These are phyloP conservation scores for Podarcis lilfordi DNA, from an alignment of 2,797 vertebrate genomes.

Conservation along the genomic window DNA sequence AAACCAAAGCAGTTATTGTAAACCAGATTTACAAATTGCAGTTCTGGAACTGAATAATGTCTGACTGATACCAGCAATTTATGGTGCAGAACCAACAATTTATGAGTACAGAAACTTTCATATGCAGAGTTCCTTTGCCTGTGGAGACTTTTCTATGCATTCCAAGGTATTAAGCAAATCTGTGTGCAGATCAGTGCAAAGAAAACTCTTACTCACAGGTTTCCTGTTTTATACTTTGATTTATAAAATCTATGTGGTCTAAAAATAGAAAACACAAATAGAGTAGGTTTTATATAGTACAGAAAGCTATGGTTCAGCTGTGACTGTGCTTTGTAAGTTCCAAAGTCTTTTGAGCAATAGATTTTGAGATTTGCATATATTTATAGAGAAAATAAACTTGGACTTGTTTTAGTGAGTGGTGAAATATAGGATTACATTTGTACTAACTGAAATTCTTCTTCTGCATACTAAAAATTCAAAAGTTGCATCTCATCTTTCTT, in stretches of 20 bases:
- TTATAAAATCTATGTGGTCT: not conserved
- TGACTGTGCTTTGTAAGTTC: not conserved
- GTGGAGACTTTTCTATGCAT: not conserved
- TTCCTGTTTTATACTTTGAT: not conserved
- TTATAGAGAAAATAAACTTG: slow-evolving; percentile 7
- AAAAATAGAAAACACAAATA: not conserved
- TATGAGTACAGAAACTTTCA: not conserved
- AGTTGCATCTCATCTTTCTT: slow-evolving; percentile 48
- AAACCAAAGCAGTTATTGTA: not conserved
- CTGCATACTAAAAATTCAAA: slow-evolving; percentile 42
- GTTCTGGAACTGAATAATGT: not conserved
- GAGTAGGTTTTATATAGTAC: not conserved
- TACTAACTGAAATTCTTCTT: slow-evolving; percentile 16
- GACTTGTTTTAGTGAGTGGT: not conserved
- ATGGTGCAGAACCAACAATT: not conserved
- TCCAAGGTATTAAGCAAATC: not conserved
- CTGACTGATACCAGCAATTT: not conserved
- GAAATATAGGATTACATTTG: not conserved
- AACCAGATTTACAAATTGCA: slow-evolving; percentile 18
- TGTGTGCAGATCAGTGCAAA: not conserved
- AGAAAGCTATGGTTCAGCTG: not conserved
- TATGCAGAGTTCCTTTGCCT: not conserved
- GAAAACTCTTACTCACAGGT: not conserved
- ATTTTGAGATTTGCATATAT: not conserved
- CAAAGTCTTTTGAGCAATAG: not conserved